Percentiles rank a stretch among this genome's conserved stretches.
These are phyloP conservation scores for Hoplostethus atlanticus DNA, from an alignment of 2,797 vertebrate species.

Conservation along the genomic window DNA sequence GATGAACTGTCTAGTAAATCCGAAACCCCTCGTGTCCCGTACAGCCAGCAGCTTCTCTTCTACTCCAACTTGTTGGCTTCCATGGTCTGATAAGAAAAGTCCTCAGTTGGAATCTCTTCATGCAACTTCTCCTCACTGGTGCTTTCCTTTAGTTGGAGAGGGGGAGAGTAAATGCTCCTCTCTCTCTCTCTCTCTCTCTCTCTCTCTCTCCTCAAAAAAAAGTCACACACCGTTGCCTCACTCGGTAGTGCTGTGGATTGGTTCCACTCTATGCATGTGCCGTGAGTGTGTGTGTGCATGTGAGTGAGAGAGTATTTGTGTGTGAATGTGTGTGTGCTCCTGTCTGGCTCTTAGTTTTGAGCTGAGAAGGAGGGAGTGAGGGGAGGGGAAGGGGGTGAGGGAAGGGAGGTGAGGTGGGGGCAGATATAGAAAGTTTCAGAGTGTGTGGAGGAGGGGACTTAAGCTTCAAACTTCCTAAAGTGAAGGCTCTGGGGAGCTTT, in stretches of 20 bases:
- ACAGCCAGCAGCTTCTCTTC: slow-evolving; percentile 36
- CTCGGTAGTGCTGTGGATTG: slow-evolving; percentile 59
- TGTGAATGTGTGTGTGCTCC: slow-evolving; percentile 40
- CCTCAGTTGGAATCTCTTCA: slow-evolving; percentile 54
- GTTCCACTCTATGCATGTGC: slow-evolving; percentile 68
- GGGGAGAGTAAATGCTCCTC: slow-evolving; percentile 43
- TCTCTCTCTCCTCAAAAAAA: not conserved
- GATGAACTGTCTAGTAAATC: slow-evolving; percentile 64
- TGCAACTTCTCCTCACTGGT: slow-evolving; percentile 63
- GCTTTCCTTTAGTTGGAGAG: slow-evolving; percentile 51
- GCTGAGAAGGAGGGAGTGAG: slow-evolving; percentile 58
- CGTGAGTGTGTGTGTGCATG: slow-evolving; percentile 52
- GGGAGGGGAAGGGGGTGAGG: slow-evolving; percentile 32
- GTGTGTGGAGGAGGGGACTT: slow-evolving; percentile 63
- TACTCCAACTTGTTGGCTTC: slow-evolving; percentile 61
- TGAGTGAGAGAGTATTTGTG: slow-evolving; percentile 42
- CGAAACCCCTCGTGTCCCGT: slow-evolving; percentile 39
- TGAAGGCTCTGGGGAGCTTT: slow-evolving; percentile 71
- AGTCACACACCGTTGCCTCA: slow-evolving; percentile 62
- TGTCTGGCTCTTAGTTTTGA: slow-evolving; percentile 69
- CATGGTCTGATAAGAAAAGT: slow-evolving; percentile 67
- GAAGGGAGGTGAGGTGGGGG: slow-evolving; percentile 59
- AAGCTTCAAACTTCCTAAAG: slow-evolving; percentile 66
- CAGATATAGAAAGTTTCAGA: slow-evolving; percentile 52
- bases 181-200: slow-evolving; percentile 17